A percentile compares a stretch with the other conserved stretches of the same genome.
Evolutionary conservation across 2,888 invertebrate genomes (phyloP).

Genomic region (Caenorhabditis uteleia): DNA sequence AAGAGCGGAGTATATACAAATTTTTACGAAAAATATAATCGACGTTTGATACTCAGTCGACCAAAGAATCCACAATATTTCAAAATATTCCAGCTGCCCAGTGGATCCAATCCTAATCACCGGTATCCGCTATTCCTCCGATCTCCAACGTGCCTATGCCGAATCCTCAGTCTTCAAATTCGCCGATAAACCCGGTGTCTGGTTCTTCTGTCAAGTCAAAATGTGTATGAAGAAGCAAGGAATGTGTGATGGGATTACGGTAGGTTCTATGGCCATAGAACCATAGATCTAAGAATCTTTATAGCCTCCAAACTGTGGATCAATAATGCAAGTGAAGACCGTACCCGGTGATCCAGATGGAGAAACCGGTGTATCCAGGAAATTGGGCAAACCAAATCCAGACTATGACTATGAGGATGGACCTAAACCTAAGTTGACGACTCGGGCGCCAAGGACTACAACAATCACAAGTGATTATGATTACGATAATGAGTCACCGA

Average conservation of each 20-base stretch:
- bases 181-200: constrained; percentile 69
- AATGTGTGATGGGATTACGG: constrained; percentile 68
- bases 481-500: constrained; percentile 35
- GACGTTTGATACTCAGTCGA: too few relatives aligned
- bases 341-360: background rate
- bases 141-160: constrained; percentile 69
- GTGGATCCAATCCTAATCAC: constrained; percentile 68
- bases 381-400: background rate
- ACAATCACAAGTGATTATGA: constrained; percentile 24
- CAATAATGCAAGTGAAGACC: constrained; percentile 12
- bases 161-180: constrained; percentile 69
- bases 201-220: constrained; percentile 70
- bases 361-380: constrained; percentile 10
- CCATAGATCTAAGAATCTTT: constrained; percentile 1
- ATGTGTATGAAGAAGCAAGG: constrained; percentile 70
- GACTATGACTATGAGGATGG: constrained; percentile 25
- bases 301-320: constrained; percentile 41
- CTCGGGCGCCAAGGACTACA: constrained; percentile 10
- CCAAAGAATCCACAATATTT: too few relatives aligned
- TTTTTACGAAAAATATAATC: too few relatives aligned
- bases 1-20: too few relatives aligned
- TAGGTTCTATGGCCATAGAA: constrained; percentile 24
- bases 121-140: constrained; percentile 67
- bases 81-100: constrained; percentile 54
- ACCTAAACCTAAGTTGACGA: constrained; percentile 11